These are phyloP conservation scores for Lomographa bimaculata DNA, from an alignment of 2,888 invertebrate species.

Conservation along the genomic window DNA sequence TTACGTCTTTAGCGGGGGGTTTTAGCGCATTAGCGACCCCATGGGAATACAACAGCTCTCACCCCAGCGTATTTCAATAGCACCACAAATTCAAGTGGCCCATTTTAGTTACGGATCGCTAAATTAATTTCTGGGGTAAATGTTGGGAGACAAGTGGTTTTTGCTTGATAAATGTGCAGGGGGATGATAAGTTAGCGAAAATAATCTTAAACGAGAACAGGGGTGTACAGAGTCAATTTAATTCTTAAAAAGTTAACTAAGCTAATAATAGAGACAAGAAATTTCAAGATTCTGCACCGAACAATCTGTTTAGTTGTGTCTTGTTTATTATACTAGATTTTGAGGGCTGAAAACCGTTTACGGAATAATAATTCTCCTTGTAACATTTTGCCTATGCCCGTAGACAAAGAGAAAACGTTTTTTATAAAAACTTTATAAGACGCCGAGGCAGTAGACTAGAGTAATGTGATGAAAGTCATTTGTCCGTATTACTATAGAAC, in stretches of 20 bases:
- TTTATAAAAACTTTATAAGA: too few species aligned
- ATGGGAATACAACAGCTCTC: conserved; percentile 47
- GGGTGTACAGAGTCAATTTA: too few species aligned
- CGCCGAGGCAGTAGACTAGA: background rate
- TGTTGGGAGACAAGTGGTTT: conserved; percentile 13
- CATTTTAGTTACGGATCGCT: conserved; percentile 32
- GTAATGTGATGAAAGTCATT: conserved; percentile 6
- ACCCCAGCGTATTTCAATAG: conserved; percentile 37
- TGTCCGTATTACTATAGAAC: conserved; percentile 2
- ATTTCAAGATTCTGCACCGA: too few species aligned
- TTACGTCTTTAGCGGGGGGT: conserved; percentile 54
- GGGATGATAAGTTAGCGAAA: background rate
- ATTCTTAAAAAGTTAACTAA: too few species aligned
- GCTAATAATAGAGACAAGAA: too few species aligned
- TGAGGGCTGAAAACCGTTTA: too few species aligned
- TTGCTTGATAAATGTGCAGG: background rate
- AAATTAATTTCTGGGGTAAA: conserved; percentile 24
- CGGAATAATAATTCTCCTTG: too few species aligned
- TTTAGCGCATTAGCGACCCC: conserved; percentile 53
- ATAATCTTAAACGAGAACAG: background rate
- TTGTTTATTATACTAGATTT: too few species aligned
- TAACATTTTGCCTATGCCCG: too few species aligned
- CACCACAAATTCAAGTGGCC: conserved; percentile 36
- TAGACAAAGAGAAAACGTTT: too few species aligned
- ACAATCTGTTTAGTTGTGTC: too few species aligned